Evolutionary conservation across 2,888 invertebrate genomes (phyloP), one percentile per base, ranked within the genome.

Genomic region (Heliconius aoede): DNA sequence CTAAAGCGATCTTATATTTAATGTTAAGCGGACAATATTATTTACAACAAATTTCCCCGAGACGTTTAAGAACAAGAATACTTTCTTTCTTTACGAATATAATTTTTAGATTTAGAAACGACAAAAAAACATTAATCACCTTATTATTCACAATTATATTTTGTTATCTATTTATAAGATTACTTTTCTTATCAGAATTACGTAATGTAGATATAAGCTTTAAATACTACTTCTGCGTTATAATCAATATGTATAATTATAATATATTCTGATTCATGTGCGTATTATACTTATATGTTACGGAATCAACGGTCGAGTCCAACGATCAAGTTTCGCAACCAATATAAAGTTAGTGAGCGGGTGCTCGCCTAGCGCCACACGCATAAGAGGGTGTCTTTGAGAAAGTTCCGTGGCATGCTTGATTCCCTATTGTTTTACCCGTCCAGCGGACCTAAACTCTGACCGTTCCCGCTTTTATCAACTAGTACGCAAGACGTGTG

Each of bases 401-500:
- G 86, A 86, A 91, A 93, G 92, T 93, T 94, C 90, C 90, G 89
- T 88, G 91, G 92, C 92, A 94, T 93, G 91, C 90, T 92, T 91
- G 91, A 93, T 93, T 92, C 89, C 89, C 90, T 90, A 92, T 93
- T 93, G 92, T 93, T 92, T 91, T 88, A 91, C 89, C 86, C 84
- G 86, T 86, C 86, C 86, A 90, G 86, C 85, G 82, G 88, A 85
- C 86, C 87, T 86, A 88, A 91, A 92, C 91, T 92, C 89, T 89
- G 91, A 89, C 90, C 91, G 83, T 82, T 82, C 82, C 81, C 78
- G 32, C 36, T 79, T 79, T 81, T 85, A 83, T 81, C 88, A 88
- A 86, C 87, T 88, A 86, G 83, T 85, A 87, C 84, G 87, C 88
- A 89, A 90, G 89, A 80, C 81, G 79, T 89, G 86, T 89, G 86